Evolutionary conservation across 2,113 vertebrate species (phyloP), one percentile per base, ranked within the genome.

Genomic region (Corydoras maculifer): DNA sequence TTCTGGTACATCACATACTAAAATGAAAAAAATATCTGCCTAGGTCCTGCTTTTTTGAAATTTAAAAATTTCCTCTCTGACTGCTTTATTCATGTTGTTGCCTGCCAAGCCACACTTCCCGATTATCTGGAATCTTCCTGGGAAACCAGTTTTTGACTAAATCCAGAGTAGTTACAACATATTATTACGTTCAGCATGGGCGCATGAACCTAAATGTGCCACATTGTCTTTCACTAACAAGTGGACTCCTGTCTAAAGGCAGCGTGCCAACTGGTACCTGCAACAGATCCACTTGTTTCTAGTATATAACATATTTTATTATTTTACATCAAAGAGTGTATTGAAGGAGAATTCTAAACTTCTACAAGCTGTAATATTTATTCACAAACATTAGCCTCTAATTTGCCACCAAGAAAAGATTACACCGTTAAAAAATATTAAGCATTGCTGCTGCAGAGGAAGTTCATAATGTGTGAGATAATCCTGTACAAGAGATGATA

Each of bases 361-460:
- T 5, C 57, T 60, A 9, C 5, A 35, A 77, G 70, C 70, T 69
- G 54, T 25, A 59, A 43, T 25, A 13, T 54, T 73, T 65, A 72
- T 77, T 77, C 60, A 73, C 63, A 68, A 55, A 62, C 69, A 55
- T 55, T 18, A 48, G 51, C 32, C 35, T n/a, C 9, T 68, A n/a
- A 50, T 12, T 68, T 25, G 9, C 15, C 8, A 43, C 67, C 49
- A 29, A 29, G 50, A 66, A 67, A 67, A 31, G 55, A 70, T 72
- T 65, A 72, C 10, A 3, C 1, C 18, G 9, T 32, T 53, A 62
- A 3, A 15, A 67, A 57, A 75, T 59, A 5, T 8, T 3, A 25
- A 25, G 29, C 43, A 43, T 18, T 11, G 18, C 14, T 2, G 35
- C 60, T 53, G 35, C 12, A 58, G 11, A 50, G 58, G 60, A 25